Evolutionary conservation across 2,113 vertebrate species (phyloP).

Genomic region (Athene cunicularia): DNA sequence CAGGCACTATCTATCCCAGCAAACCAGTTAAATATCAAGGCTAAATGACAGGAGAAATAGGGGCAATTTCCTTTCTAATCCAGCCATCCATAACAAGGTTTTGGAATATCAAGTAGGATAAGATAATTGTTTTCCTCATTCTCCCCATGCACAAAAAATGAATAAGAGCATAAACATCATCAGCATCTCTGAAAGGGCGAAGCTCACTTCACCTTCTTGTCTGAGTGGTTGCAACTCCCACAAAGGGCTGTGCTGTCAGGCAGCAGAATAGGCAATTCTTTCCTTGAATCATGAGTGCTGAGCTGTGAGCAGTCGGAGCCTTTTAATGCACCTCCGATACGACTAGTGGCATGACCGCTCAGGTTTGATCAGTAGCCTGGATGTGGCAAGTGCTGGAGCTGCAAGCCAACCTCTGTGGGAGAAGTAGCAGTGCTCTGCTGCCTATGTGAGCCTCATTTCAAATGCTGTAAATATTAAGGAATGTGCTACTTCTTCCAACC

Average conservation of each 20-base stretch:
- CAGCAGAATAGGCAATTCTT: not conserved
- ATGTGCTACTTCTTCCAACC: slow-evolving; percentile 66
- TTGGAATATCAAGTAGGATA: not conserved
- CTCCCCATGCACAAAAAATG: not conserved
- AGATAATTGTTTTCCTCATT: not conserved
- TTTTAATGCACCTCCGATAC: not conserved
- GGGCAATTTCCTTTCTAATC: not conserved
- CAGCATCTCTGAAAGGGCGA: not conserved
- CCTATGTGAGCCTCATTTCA: not conserved
- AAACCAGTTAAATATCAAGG: not conserved
- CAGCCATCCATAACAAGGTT: not conserved
- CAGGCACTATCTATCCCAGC: not conserved
- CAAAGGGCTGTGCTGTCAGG: not conserved
- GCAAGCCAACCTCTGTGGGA: not conserved
- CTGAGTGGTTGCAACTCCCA: not conserved
- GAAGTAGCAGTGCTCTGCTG: not conserved
- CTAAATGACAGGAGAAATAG: not conserved
- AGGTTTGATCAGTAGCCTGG: not conserved
- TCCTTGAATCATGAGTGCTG: rapidly evolving
- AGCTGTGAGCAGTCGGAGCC: not conserved
- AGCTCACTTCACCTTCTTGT: not conserved
- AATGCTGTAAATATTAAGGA: slow-evolving; percentile 63
- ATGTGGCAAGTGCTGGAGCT: not conserved
- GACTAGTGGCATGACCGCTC: not conserved
- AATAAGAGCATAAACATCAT: not conserved